Base-by-base conservation (phyloP, 1,140 invertebrate genomes). In the Pachypeltis micranthus region DNA sequence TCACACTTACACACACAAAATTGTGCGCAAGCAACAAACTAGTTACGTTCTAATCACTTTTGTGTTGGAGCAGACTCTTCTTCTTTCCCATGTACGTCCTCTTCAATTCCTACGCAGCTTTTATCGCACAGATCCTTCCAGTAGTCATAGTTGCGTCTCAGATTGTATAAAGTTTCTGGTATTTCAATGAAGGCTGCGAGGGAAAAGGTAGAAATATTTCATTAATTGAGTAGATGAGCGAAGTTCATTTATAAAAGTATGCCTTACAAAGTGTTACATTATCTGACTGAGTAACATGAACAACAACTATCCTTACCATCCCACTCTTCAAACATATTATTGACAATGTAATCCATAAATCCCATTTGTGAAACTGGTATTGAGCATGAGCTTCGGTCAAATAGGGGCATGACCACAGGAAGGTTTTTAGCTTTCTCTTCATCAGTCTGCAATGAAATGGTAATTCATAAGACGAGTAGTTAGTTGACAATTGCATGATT, bases 261-360 rank as follows among this genome's bases (percentile, higher is more conserved):
- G n/a, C 10, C 10, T 39, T 39, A 39, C 10, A 39, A 10, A 39
- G 34, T 10, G 34, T 39, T 39, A 39, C 10, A 39, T 10, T n/a
- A n/a, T n/a, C n/a, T n/a, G n/a, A n/a, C n/a, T n/a, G n/a, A n/a
- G n/a, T n/a, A n/a, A n/a, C n/a, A n/a, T n/a, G n/a, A n/a, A n/a
- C n/a, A n/a, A n/a, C n/a, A n/a, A n/a, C n/a, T n/a, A 39, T 51
- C 74, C 83, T 82, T 74, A 96, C 93, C 87, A 75, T 95, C 88
- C 92, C 92, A 97, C 25, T 91, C 88, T 71, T 95, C 91, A 79
- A 96, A 93, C 93, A 98, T 96, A 73, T 95, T 90, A 67, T 87
- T 90, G 67, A 96, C 92, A 70, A 98, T 97, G 74, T 88, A 94
- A 77, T 98, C 94, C 59, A 96, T 88, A 76, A 98, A 98, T 54